These are phyloP conservation scores for Meloe dianella DNA, from an alignment of 2,888 invertebrate species.

Conservation along the genomic window DNA sequence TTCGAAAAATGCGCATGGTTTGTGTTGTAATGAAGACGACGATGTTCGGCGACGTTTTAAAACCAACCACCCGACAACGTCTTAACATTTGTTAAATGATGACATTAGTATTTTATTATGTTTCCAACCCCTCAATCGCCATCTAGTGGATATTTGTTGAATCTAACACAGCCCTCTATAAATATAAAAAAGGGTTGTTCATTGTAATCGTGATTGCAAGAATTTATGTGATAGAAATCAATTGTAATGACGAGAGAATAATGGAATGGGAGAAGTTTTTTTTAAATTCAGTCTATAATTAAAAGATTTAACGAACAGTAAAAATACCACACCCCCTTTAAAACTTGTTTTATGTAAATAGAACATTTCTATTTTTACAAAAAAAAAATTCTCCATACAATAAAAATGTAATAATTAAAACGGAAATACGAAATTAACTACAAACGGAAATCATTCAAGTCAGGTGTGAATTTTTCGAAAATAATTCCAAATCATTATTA, in stretches of 20 bases:
- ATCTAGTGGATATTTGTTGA: neutral
- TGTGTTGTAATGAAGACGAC: slow-evolving; percentile 2
- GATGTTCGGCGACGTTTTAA: neutral
- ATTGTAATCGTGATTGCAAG: no score
- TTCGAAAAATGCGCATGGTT: slow-evolving; percentile 5
- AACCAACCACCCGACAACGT: neutral
- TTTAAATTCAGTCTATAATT: neutral
- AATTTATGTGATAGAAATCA: neutral
- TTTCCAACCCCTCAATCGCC: neutral
- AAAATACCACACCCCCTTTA: neutral
- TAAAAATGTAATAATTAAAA: neutral
- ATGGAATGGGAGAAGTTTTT: neutral
- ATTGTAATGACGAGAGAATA: neutral
- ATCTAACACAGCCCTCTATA: neutral
- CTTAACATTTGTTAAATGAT: neutral
- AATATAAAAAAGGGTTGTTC: neutral
- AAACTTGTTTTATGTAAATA: neutral
- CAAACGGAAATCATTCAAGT: neutral
- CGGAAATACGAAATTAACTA: neutral
- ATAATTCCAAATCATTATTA: neutral
- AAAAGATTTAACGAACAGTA: slow-evolving; percentile 3
- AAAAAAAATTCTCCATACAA: neutral
- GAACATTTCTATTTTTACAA: neutral
- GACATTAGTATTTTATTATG: neutral
- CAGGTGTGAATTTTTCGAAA: neutral